phyloP scores from a whole-genome alignment of 2,888 invertebrate species.

The Archips crataeganus region DNA sequence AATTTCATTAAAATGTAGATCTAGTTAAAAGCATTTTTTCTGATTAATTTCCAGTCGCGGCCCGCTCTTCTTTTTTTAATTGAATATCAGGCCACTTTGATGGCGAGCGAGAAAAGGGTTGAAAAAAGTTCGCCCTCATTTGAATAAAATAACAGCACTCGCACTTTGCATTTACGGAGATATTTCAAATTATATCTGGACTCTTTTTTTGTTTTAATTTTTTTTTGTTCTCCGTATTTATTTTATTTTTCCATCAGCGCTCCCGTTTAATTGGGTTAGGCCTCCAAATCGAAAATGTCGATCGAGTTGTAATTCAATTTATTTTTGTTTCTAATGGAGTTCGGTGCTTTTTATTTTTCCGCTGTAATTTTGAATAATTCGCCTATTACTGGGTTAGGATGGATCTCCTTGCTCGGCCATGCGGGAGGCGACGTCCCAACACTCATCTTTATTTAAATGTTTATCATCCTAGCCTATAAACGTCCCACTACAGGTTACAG shows the following conservation, averaged over 20 bases:
- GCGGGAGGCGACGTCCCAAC: constrained; percentile 29
- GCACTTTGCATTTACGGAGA: constrained; percentile 86
- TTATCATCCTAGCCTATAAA: background rate
- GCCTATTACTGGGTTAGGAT: constrained; percentile 66
- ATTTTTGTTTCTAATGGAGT: constrained; percentile 86
- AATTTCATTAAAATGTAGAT: constrained; percentile 87
- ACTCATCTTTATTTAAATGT: background rate
- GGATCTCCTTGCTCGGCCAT: constrained; percentile 54
- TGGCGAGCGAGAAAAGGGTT: constrained; percentile 82
- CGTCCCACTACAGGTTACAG: too few relatives aligned
- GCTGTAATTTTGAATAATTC: constrained; percentile 80
- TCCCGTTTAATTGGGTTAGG: constrained; percentile 85
- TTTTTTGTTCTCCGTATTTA: constrained; percentile 83
- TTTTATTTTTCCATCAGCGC: constrained; percentile 85
- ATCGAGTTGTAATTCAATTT: constrained; percentile 86
- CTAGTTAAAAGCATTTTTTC: constrained; percentile 87
- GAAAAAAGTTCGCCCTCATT: constrained; percentile 84
- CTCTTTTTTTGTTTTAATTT: constrained; percentile 82
- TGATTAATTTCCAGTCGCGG: constrained; percentile 86
- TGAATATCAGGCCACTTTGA: constrained; percentile 86
- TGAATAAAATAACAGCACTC: constrained; percentile 87
- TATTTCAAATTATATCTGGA: constrained; percentile 86
- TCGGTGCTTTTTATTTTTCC: constrained; percentile 74
- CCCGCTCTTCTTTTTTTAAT: constrained; percentile 84
- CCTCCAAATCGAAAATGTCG: constrained; percentile 85